These are phyloP conservation scores for Drosophila borealis DNA, from an alignment of 2,888 invertebrate genomes.

Conservation along the genomic window DNA sequence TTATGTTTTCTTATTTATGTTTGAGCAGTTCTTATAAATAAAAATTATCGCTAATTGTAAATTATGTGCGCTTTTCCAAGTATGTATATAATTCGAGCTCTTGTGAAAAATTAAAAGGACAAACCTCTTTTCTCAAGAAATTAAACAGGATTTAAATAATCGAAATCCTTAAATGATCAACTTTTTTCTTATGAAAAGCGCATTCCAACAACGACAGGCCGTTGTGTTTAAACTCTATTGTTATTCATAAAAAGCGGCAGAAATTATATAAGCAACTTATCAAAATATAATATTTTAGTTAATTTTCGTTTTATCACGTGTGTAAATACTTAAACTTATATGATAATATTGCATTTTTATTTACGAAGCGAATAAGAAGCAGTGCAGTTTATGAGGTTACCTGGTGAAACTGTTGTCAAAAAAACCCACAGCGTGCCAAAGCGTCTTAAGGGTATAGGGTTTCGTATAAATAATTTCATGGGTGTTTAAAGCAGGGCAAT, in stretches of 20 bases:
- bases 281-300: constrained; percentile 14
- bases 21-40: constrained; percentile 53
- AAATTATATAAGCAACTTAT: constrained; percentile 59
- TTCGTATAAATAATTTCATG: constrained; percentile 50
- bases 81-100: too few species aligned
- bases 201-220: constrained; percentile 32
- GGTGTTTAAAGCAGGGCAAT: constrained; percentile 37
- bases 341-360: constrained; percentile 44
- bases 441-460: constrained; percentile 83
- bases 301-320: constrained; percentile 4
- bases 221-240: not conserved
- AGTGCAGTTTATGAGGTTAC: constrained; percentile 88
- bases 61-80: constrained; percentile 44
- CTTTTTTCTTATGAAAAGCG: constrained; percentile 11
- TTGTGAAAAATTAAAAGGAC: too few species aligned
- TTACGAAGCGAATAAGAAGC: constrained; percentile 83
- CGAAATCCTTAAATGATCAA: too few species aligned
- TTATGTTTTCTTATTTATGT: constrained; percentile 55
- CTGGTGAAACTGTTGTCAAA: constrained; percentile 86
- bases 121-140: too few species aligned
- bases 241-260: constrained; percentile 36
- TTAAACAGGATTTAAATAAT: too few species aligned
- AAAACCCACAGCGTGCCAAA: constrained; percentile 89
- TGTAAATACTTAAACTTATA: constrained; percentile 39
- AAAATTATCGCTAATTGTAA: constrained; percentile 52